phyloP scores from a whole-genome alignment of 2,797 vertebrate species.

The Periophthalmus magnuspinnatus region DNA sequence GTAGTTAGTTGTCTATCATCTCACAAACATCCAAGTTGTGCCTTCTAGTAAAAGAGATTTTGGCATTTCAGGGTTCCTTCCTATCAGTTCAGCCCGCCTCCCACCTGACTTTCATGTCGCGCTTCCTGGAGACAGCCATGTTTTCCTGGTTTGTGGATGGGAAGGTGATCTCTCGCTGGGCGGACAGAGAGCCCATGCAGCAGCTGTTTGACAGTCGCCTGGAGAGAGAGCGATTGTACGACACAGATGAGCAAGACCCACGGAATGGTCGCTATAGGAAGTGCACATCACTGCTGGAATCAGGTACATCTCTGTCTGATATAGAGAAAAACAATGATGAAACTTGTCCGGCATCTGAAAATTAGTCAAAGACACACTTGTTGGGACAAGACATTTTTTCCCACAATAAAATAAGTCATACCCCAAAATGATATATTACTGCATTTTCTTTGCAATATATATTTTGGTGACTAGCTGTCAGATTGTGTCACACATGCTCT shows the following conservation, averaged over 20 bases:
- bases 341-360: no score
- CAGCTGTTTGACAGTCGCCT: constrained; percentile 92
- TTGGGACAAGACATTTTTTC: background rate
- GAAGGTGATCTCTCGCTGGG: constrained; percentile 96
- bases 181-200: constrained; percentile 90
- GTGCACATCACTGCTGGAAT: constrained; percentile 88
- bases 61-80: constrained; percentile 87
- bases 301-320: constrained; percentile 76
- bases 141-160: constrained; percentile 97
- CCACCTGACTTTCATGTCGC: constrained; percentile 93
- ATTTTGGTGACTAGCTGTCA: no score
- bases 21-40: background rate
- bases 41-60: constrained; percentile 7
- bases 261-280: constrained; percentile 86
- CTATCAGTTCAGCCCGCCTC: constrained; percentile 91
- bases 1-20: background rate
- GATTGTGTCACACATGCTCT: no score
- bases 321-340: background rate
- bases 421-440: background rate
- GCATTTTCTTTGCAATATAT: no score
- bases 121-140: constrained; percentile 98
- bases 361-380: no score
- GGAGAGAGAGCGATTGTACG: constrained; percentile 88
- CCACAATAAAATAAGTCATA: background rate
- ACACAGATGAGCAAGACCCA: constrained; percentile 83